Base-by-base conservation (phyloP, 2,797 vertebrate genomes). In the Sebastes diaconus region DNA sequence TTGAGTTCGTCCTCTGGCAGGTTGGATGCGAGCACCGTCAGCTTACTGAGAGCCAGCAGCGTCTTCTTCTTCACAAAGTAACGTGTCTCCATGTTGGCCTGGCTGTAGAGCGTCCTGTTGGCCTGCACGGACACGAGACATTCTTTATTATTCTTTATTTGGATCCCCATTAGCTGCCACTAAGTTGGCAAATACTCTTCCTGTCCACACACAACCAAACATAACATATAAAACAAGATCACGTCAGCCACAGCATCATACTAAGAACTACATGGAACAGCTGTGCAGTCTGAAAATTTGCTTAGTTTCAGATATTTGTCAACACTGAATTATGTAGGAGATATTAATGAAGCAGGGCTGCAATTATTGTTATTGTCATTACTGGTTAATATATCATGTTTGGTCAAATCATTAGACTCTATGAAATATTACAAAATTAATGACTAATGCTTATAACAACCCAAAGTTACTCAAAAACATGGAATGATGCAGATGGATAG, bases 61-160 rank as follows among this genome's bases (percentile, higher is more conserved):
- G 98, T 99, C 94, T 98, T 99, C 90, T 98, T 99, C 91, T 99
- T 99, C 50, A 96, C 96, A 92, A 99, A 99, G 91, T 98, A 99
- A 0, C 96, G 95, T 0, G 95, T 97, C 93, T 99, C 98, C 34
- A 30, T 83, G 86, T 97, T 97, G 85, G 98, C 98, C 90, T 99
- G 96, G 74, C 89, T 95, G 84, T 97, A 95, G 70, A 99, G 94
- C 0, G 98, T 99, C 82, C 88, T 86, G 86, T 98, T 97, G 74
- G 98, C 98, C 98, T 99, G 92, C 10, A 67, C 32, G 55, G 5
- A 30, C 5, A 82, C 22, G 0, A 30, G 3, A 18, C 52, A 52
- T n/a, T n/a, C 60, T 10, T 57, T 14, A 58, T 7, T 14, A 20
- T 13, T 63, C 12, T 22, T 22, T 34, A 20, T 32, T 32, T 20